phyloP scores from a whole-genome alignment of 92 coral and sea anemone species.

The Porites evermanni region DNA sequence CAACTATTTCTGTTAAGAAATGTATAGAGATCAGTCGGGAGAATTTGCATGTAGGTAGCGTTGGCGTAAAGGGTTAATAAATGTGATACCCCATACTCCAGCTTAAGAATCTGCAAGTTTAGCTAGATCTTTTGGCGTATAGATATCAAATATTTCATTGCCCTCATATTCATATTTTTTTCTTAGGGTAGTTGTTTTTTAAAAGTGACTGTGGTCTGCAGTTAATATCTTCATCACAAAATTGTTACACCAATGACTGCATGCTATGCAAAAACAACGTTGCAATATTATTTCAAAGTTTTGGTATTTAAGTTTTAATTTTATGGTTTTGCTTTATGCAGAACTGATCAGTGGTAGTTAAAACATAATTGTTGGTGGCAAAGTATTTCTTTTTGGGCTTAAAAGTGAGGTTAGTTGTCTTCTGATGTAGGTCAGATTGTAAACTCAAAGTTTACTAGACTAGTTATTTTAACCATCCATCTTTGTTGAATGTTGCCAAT shows the following conservation, averaged over 20 bases:
- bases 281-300: background rate
- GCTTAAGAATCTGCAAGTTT: background rate
- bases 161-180: constrained; percentile 5
- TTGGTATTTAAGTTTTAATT: background rate
- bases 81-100: background rate
- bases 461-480: background rate
- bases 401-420: background rate
- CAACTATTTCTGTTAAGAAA: too few relatives aligned
- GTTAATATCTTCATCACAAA: constrained; percentile 10
- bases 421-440: constrained; percentile 36
- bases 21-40: too few relatives aligned
- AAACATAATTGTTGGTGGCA: constrained; percentile 1
- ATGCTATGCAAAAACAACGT: constrained; percentile 27
- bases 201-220: constrained; percentile 40
- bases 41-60: too few relatives aligned
- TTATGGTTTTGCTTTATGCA: background rate
- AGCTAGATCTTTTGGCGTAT: background rate
- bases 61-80: too few relatives aligned
- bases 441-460: constrained; percentile 45
- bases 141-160: constrained; percentile 49
- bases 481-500: constrained; percentile 9
- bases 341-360: too few relatives aligned
- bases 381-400: background rate
- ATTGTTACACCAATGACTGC: constrained; percentile 16
- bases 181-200: constrained; percentile 28